Percentiles rank a stretch among this genome's conserved stretches.
These are phyloP conservation scores for Solenopsis fugax DNA, from an alignment of 1,140 invertebrate species.

Conservation along the genomic window DNA sequence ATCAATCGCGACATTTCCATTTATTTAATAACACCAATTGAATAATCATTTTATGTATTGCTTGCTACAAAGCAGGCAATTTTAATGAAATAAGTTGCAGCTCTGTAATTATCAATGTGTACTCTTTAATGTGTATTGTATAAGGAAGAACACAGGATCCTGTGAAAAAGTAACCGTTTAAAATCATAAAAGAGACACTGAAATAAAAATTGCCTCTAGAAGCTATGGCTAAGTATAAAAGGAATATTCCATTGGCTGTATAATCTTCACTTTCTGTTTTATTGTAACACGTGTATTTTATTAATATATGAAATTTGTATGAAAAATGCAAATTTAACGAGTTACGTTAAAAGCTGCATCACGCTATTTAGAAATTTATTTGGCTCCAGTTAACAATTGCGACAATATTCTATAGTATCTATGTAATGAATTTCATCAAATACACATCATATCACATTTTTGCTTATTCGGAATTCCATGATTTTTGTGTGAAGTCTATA, in stretches of 20 bases:
- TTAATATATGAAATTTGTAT: not conserved
- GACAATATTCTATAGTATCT: not conserved
- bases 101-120: not conserved
- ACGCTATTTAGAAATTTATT: not conserved
- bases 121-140: not conserved
- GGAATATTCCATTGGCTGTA: not conserved
- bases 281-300: not conserved
- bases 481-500: not conserved
- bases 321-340: not conserved
- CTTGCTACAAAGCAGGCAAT: not conserved
- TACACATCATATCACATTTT: not conserved
- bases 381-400: not conserved
- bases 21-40: not conserved
- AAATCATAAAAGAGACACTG: not conserved
- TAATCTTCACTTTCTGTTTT: not conserved
- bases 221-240: not conserved
- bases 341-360: not conserved
- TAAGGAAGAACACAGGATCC: not conserved
- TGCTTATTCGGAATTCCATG: conserved; percentile 9
- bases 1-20: not conserved
- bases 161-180: not conserved
- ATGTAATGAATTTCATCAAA: not conserved
- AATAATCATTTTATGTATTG: not conserved
- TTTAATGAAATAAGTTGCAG: conserved; percentile 3
- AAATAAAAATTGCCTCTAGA: not conserved